Conservation (phyloP, 2,888 invertebrate genomes). For the Nemotelus nigrinus region DNA sequence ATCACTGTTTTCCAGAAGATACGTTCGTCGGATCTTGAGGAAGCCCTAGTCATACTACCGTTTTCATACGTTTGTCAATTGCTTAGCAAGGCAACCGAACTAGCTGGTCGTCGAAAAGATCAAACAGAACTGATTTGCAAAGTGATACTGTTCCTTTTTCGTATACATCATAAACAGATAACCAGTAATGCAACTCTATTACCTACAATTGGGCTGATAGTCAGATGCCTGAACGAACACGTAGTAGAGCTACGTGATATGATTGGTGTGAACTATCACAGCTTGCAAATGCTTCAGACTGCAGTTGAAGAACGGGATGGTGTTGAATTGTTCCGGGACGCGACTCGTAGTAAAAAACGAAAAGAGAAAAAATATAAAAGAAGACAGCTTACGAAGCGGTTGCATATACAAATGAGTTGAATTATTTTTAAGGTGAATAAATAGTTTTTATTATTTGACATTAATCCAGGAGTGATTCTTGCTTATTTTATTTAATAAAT, state of each 20-base stretch:
- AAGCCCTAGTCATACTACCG: slow-evolving; percentile 85
- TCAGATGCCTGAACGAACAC: slow-evolving; percentile 56
- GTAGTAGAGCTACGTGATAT: slow-evolving; percentile 72
- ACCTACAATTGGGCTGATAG: slow-evolving; percentile 58
- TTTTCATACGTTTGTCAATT: slow-evolving; percentile 83
- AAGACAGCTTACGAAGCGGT: slow-evolving; percentile 73
- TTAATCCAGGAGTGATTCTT: too few species aligned
- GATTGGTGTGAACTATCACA: slow-evolving; percentile 87
- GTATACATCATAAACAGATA: slow-evolving; percentile 82
- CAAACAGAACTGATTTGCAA: slow-evolving; percentile 81
- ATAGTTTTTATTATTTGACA: too few species aligned
- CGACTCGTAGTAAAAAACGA: slow-evolving; percentile 71
- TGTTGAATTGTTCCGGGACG: slow-evolving; percentile 81
- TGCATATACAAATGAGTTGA: slow-evolving; percentile 55
- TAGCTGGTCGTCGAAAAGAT: slow-evolving; percentile 74
- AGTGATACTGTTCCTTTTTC: slow-evolving; percentile 79
- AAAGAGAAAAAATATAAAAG: slow-evolving; percentile 72
- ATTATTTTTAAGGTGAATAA: too few species aligned
- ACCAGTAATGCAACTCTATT: slow-evolving; percentile 76
- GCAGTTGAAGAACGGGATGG: slow-evolving; percentile 80
- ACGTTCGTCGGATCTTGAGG: slow-evolving; percentile 90
- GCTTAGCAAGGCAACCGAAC: slow-evolving; percentile 74
- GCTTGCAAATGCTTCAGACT: slow-evolving; percentile 78
- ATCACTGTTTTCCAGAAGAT: slow-evolving; percentile 81
- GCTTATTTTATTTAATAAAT: too few species aligned